These are phyloP conservation scores for Taenaris catops DNA, from an alignment of 2,888 invertebrate species.

Conservation along the genomic window DNA sequence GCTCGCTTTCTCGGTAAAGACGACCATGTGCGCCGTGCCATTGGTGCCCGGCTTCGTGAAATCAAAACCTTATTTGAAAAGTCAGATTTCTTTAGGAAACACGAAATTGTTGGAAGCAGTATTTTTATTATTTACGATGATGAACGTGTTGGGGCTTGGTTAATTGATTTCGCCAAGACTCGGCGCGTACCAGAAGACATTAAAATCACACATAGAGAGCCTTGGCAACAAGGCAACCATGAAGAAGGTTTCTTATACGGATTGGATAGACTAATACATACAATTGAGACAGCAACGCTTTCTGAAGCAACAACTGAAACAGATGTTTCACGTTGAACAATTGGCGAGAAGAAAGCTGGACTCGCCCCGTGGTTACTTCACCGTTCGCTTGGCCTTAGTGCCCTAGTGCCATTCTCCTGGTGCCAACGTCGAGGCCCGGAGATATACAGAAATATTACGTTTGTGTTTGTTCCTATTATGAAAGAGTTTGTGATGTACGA, in stretches of 20 bases:
- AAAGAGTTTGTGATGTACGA: constrained; percentile 62
- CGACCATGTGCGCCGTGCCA: constrained; percentile 82
- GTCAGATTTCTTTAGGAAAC: constrained; percentile 90
- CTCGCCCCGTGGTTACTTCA: constrained; percentile 56
- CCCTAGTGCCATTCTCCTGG: constrained; percentile 36
- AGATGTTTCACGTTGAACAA: constrained; percentile 70
- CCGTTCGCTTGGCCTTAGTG: constrained; percentile 47
- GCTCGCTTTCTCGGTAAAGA: constrained; percentile 85
- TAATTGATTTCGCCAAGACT: constrained; percentile 98
- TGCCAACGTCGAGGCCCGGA: constrained; percentile 49
- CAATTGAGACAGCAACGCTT: constrained; percentile 57
- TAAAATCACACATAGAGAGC: constrained; percentile 86
- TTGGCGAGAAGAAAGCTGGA: constrained; percentile 52
- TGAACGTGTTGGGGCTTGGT: constrained; percentile 93
- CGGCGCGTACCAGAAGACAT: constrained; percentile 84
- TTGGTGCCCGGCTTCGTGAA: constrained; percentile 86
- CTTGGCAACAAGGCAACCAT: constrained; percentile 96
- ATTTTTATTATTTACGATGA: constrained; percentile 96
- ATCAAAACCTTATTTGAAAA: constrained; percentile 89
- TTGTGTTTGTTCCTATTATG: constrained; percentile 54
- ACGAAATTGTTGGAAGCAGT: constrained; percentile 97
- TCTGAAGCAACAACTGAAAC: constrained; percentile 48
- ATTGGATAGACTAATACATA: constrained; percentile 93
- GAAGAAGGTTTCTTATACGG: constrained; percentile 97
- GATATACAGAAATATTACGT: constrained; percentile 53